phyloP scores from a whole-genome alignment of 2,797 vertebrate species.

The Podarcis lilfordi region DNA sequence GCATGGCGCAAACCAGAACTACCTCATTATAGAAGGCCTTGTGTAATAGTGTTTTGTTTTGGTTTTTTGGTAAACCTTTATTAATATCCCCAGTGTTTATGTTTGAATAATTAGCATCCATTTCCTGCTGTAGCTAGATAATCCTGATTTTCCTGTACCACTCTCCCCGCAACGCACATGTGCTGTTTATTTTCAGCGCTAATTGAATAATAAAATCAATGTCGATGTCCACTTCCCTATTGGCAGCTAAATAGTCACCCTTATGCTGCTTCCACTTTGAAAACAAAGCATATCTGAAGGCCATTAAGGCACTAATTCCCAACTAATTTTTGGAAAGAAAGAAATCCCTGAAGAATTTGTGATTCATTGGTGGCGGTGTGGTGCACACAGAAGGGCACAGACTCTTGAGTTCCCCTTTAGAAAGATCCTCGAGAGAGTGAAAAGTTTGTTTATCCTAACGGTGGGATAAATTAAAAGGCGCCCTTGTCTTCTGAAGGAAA shows the following conservation, averaged over 20 bases:
- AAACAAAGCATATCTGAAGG: slow-evolving; percentile 6
- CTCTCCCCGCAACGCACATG: neutral
- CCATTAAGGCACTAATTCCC: neutral
- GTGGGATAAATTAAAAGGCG: slow-evolving; percentile 58
- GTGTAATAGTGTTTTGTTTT: too few relatives aligned
- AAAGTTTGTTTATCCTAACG: slow-evolving; percentile 70
- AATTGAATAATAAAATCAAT: slow-evolving; percentile 32
- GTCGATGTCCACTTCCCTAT: slow-evolving; percentile 6
- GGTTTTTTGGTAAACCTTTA: neutral
- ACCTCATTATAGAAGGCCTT: neutral
- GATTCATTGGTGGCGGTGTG: slow-evolving; percentile 59
- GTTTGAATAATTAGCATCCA: slow-evolving; percentile 1
- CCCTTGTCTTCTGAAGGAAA: slow-evolving; percentile 53
- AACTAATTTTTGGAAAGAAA: slow-evolving; percentile 13
- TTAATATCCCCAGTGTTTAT: neutral
- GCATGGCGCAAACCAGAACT: neutral
- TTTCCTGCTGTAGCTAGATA: slow-evolving; percentile 26
- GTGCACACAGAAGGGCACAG: slow-evolving; percentile 37
- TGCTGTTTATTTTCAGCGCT: slow-evolving; percentile 9
- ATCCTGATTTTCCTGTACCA: slow-evolving; percentile 4
- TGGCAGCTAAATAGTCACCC: slow-evolving; percentile 2
- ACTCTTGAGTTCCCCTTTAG: slow-evolving; percentile 27
- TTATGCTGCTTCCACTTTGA: neutral
- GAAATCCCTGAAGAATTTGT: slow-evolving; percentile 42
- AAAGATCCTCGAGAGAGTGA: slow-evolving; percentile 34